Evolutionary conservation across 1,140 invertebrate species (phyloP), one percentile per base, ranked within the genome.

Genomic region (Hylyphantes graminicola): DNA sequence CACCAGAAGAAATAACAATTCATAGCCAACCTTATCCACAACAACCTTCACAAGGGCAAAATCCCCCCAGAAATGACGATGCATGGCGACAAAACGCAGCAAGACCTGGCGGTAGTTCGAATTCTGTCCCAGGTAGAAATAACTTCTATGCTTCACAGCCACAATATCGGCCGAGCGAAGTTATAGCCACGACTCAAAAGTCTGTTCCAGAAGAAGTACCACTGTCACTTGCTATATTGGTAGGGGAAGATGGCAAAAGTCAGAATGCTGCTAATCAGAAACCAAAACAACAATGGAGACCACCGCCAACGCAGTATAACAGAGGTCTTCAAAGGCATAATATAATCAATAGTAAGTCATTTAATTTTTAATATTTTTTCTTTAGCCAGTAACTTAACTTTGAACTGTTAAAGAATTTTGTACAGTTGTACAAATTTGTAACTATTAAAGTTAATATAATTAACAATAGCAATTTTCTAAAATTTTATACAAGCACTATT

Each of bases 211-310:
- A 86, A 61, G 85, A 86, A 63, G 70, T 86, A 12, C 85, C 85
- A 19, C 50, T 86, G n/a, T 86, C 85, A 0, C 61, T 86, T n/a
- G 85, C 85, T 12, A 86, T 86, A 54, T 57, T 83, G 21, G 85
- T 86, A 12, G 85, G 85, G 17, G 85, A 86, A 79, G 85, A 86
- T 83, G 82, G 82, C 3, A 84, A 84, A 70, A 84, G 82, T 84
- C 73, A 76, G 48, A 84, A 84, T 7, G 67, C 82, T 8, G 73
- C 72, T 21, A 74, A 75, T 67, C 80, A 64, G 61, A 76, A 84
- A 51, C 64, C 82, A 17, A 84, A 84, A 35, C 70, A 82, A 55
- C 72, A 76, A 84, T 85, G 83, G 74, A 55, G 83, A 68, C 74
- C 68, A 19, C 67, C 67, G 10, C 57, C 83, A 17, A 54, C 75